Percentiles rank a stretch among this genome's conserved stretches.
Evolutionary conservation across 2,888 invertebrate genomes (phyloP).

Genomic region (Hipparchia sbordonii): DNA sequence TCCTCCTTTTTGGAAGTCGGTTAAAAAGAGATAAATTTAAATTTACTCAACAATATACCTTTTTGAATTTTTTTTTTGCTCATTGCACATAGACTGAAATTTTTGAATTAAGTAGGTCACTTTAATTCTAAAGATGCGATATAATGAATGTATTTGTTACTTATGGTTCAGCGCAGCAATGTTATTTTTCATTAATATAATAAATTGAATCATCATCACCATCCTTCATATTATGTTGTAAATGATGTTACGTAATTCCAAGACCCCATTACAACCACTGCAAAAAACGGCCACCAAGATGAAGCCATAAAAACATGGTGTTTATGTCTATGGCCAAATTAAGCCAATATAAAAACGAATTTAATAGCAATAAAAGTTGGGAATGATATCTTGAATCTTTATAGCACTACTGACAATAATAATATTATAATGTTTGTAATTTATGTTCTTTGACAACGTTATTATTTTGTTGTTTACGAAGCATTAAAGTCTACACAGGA

Average conservation of each 20-base stretch:
- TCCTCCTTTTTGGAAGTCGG: too few relatives aligned
- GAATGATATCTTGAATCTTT: constrained; percentile 14
- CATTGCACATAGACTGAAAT: too few relatives aligned
- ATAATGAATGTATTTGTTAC: too few relatives aligned
- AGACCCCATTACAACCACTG: background rate
- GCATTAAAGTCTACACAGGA: background rate
- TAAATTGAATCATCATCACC: background rate
- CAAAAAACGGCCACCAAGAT: constrained; percentile 2
- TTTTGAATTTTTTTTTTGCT: too few relatives aligned
- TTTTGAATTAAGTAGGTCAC: too few relatives aligned
- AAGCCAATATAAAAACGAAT: constrained; percentile 23
- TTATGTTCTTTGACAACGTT: background rate
- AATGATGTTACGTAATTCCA: constrained; percentile 5
- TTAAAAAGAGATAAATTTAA: too few relatives aligned
- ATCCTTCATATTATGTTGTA: background rate
- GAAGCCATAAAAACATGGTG: constrained; percentile 12
- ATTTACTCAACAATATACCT: too few relatives aligned
- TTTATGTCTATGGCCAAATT: constrained; percentile 17
- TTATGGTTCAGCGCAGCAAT: too few relatives aligned
- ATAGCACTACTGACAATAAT: background rate
- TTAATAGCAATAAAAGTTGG: constrained; percentile 9
- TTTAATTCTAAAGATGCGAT: too few relatives aligned
- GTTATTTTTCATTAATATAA: too few relatives aligned
- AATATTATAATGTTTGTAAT: background rate
- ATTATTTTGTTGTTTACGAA: background rate